A percentile compares a stretch with the other conserved stretches of the same genome.
phyloP scores from a whole-genome alignment of 92 coral and sea anemone species.

The Heteractis magnifica region DNA sequence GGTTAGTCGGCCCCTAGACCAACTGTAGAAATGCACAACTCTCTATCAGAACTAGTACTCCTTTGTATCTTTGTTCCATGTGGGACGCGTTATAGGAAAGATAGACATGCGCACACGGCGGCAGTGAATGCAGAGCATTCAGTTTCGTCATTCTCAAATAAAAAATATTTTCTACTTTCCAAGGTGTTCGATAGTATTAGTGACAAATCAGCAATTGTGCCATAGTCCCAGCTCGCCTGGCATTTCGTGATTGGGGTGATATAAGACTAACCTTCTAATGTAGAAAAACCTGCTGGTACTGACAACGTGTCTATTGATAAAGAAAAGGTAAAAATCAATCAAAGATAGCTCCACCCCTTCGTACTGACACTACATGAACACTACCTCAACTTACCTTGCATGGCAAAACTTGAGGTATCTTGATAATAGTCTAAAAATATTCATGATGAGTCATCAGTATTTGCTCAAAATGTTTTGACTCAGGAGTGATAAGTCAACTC shows the following conservation, averaged over 20 bases:
- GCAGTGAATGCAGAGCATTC: too few species aligned
- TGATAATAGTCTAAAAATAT: neutral
- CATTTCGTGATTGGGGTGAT: neutral
- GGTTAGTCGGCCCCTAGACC: too few species aligned
- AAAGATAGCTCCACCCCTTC: neutral
- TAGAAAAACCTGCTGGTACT: constrained; percentile 6
- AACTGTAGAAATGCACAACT: too few species aligned
- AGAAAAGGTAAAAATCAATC: neutral
- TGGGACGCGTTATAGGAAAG: too few species aligned
- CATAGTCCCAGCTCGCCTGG: neutral
- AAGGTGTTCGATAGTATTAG: too few species aligned
- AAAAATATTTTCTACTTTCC: too few species aligned
- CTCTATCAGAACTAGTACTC: too few species aligned
- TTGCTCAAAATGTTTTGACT: neutral
- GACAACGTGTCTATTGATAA: constrained; percentile 23
- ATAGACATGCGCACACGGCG: too few species aligned
- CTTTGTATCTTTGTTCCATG: too few species aligned
- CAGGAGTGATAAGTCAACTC: neutral
- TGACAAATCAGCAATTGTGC: too few species aligned
- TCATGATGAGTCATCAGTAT: neutral
- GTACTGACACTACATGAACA: neutral
- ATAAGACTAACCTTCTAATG: constrained; percentile 19
- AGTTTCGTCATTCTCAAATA: too few species aligned
- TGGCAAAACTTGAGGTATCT: constrained; percentile 34
- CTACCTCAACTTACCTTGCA: constrained; percentile 45